Evolutionary conservation across 2,113 vertebrate species (phyloP).

Genomic region (Pavo muticus): DNA sequence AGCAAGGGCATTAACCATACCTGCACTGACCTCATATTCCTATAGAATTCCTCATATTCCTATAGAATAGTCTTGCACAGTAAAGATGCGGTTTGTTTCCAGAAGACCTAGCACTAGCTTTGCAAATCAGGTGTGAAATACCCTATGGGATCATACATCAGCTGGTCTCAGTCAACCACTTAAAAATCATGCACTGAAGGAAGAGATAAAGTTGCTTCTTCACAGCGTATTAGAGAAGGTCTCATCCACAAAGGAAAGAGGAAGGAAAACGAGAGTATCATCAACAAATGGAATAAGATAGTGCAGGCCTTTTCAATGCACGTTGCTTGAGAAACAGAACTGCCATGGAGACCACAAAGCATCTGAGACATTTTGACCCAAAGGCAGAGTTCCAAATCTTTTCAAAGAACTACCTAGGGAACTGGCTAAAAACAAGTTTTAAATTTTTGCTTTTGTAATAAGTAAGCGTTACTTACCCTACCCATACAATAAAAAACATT

Average conservation of each 20-base stretch:
- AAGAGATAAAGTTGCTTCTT: slow-evolving; percentile 14
- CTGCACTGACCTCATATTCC: background rate
- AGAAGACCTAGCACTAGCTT: background rate
- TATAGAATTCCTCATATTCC: background rate
- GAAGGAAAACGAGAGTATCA: slow-evolving; percentile 1
- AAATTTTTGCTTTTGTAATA: slow-evolving; percentile 62
- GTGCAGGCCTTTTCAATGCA: slow-evolving; percentile 51
- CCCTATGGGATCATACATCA: background rate
- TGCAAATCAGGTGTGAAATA: background rate
- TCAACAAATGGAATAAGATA: slow-evolving; percentile 46
- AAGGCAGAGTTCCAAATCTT: slow-evolving; percentile 65
- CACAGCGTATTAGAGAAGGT: background rate
- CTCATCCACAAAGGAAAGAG: slow-evolving; percentile 7
- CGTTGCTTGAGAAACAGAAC: slow-evolving; percentile 62
- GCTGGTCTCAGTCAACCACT: background rate
- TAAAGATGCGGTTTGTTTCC: background rate
- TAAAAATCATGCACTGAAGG: background rate
- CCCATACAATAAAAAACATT: slow-evolving; percentile 26
- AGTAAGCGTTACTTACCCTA: slow-evolving; percentile 42
- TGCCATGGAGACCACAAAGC: slow-evolving; percentile 69
- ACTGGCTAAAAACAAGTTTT: slow-evolving; percentile 57
- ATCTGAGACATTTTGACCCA: slow-evolving; percentile 72
- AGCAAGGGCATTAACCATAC: background rate
- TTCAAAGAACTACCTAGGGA: slow-evolving; percentile 67
- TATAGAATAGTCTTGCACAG: background rate